phyloP scores from a whole-genome alignment of 2,113 vertebrate species.

The Upupa epops region DNA sequence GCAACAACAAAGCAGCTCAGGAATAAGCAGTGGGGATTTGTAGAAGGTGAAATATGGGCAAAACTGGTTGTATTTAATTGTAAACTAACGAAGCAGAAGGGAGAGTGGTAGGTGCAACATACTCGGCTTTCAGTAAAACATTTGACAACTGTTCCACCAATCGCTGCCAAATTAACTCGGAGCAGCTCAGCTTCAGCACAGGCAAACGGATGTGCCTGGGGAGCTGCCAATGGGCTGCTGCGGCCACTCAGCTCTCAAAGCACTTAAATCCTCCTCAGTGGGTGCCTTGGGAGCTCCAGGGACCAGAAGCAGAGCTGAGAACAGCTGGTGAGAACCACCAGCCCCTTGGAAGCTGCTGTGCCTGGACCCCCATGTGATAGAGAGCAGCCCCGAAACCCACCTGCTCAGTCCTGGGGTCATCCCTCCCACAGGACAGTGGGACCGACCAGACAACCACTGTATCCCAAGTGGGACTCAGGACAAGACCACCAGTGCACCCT shows the following conservation, averaged over 20 bases:
- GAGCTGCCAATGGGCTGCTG: background rate
- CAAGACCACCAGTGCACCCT: background rate
- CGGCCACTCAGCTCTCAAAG: background rate
- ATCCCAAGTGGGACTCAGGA: background rate
- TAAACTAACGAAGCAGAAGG: conserved; percentile 53
- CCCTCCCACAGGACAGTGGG: background rate
- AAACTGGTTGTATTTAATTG: conserved; percentile 31
- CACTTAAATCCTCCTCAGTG: background rate
- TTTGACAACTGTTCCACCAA: conserved; percentile 53
- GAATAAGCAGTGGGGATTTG: conserved; percentile 3
- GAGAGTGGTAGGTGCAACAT: conserved; percentile 50
- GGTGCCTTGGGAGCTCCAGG: background rate
- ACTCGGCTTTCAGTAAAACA: conserved; percentile 41
- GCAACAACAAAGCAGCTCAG: background rate
- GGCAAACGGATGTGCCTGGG: conserved; percentile 37
- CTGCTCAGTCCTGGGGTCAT: background rate
- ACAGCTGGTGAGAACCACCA: background rate
- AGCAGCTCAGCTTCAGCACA: conserved; percentile 22
- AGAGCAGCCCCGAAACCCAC: background rate
- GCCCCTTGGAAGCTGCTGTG: background rate
- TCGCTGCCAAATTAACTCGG: conserved; percentile 58
- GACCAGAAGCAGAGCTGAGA: background rate
- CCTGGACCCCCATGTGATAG: fast-evolving
- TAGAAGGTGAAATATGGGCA: conserved; percentile 42
- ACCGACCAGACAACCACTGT: background rate